A percentile compares a stretch with the other conserved stretches of the same genome.
These are phyloP conservation scores for Pionites leucogaster DNA, from an alignment of 2,113 vertebrate genomes.

Conservation along the genomic window DNA sequence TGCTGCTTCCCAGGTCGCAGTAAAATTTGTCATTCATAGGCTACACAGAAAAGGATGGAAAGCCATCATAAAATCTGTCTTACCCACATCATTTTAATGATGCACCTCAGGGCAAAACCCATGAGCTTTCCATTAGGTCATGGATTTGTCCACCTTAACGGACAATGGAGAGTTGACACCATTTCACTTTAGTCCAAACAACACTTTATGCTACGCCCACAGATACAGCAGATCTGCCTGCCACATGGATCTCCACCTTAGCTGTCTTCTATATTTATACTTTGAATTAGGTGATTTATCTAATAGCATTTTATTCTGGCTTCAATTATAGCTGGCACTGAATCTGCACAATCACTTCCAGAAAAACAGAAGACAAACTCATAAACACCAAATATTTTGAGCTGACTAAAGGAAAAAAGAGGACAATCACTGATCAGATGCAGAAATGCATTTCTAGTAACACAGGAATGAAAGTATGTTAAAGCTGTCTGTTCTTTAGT, in stretches of 20 bases:
- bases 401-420: neutral
- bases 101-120: neutral
- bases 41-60: neutral
- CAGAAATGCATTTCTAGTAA: neutral
- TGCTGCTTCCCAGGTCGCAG: neutral
- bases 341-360: slow-evolving; percentile 5
- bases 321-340: neutral
- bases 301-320: neutral
- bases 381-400: slow-evolving; percentile 25
- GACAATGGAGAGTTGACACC: neutral
- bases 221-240: neutral
- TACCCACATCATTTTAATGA: neutral
- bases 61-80: neutral
- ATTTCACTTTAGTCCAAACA: neutral
- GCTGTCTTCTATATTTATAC: neutral
- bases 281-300: neutral
- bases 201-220: neutral
- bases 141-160: neutral
- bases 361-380: slow-evolving; percentile 10
- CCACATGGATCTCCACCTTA: neutral
- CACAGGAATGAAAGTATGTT: neutral
- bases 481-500: neutral
- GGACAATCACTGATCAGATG: neutral
- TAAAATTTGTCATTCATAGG: neutral
- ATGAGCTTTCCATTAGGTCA: neutral